Evolutionary conservation across 2,797 vertebrate genomes (phyloP).

Genomic region (Presbytis comata): DNA sequence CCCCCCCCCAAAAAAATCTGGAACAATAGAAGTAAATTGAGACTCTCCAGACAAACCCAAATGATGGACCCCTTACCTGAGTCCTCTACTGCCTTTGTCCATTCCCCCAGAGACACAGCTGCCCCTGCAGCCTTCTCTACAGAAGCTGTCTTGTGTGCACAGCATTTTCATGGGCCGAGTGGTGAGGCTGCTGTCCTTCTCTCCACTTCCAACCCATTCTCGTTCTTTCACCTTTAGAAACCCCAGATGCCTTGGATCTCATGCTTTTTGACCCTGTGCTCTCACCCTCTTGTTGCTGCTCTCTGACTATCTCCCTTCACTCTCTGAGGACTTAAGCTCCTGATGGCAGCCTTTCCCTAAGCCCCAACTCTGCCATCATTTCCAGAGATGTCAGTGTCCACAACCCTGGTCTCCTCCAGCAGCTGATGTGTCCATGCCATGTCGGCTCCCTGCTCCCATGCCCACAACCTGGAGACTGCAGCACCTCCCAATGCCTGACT

Average conservation of each 20-base stretch:
- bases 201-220: not conserved
- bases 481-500: not conserved
- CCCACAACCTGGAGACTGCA: not conserved
- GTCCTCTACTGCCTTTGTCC: not conserved
- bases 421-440: too few species aligned
- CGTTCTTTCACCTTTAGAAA: not conserved
- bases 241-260: not conserved
- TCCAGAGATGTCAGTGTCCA: not conserved
- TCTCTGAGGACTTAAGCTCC: not conserved
- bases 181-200: not conserved
- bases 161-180: not conserved
- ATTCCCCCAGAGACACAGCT: not conserved
- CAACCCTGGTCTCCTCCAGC: not conserved
- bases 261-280: not conserved
- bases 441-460: not conserved
- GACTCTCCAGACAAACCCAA: not conserved
- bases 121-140: not conserved
- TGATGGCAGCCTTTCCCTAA: not conserved
- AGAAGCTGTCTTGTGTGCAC: not conserved
- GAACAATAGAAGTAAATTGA: not conserved
- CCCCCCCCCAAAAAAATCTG: not conserved
- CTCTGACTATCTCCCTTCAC: not conserved
- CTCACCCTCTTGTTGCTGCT: accelerated
- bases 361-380: not conserved
- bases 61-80: not conserved